phyloP scores from a whole-genome alignment of 2,113 vertebrate genomes.

The Grus americana region DNA sequence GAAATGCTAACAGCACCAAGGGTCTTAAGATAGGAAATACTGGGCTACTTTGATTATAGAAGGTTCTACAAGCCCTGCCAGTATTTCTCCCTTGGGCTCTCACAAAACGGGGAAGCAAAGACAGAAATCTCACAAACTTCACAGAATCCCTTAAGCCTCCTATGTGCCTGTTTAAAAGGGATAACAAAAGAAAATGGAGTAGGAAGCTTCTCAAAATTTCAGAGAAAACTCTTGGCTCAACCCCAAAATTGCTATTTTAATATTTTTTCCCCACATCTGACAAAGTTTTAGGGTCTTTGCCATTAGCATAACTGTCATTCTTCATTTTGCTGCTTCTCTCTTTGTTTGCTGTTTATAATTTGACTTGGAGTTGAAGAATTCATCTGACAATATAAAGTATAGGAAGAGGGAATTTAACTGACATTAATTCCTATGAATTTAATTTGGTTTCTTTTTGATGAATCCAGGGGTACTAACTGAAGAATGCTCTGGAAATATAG shows the following conservation, averaged over 20 bases:
- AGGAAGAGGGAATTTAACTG: constrained; percentile 47
- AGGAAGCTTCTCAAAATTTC: constrained; percentile 22
- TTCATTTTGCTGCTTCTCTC: constrained; percentile 16
- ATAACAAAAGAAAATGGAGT: constrained; percentile 36
- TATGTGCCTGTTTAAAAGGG: constrained; percentile 5
- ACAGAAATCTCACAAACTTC: constrained; percentile 15
- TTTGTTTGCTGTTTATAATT: constrained; percentile 1
- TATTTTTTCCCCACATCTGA: background rate
- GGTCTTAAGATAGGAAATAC: background rate
- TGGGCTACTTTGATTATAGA: background rate
- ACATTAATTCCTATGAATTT: constrained; percentile 44
- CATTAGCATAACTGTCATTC: background rate
- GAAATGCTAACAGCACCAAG: background rate
- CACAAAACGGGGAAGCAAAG: background rate
- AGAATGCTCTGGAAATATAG: constrained; percentile 29
- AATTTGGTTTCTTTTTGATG: constrained; percentile 53
- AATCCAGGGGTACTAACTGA: constrained; percentile 42
- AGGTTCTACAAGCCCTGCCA: background rate
- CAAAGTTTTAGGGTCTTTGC: constrained; percentile 1
- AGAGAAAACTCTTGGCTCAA: background rate
- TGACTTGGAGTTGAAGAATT: constrained; percentile 42
- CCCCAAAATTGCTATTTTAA: background rate
- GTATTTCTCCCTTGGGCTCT: constrained; percentile 3
- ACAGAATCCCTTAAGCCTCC: background rate
- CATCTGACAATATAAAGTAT: constrained; percentile 24